A percentile compares a stretch with the other conserved stretches of the same genome.
Evolutionary conservation across 2,113 vertebrate species (phyloP).

Genomic region (Phrynocephalus versicolor): DNA sequence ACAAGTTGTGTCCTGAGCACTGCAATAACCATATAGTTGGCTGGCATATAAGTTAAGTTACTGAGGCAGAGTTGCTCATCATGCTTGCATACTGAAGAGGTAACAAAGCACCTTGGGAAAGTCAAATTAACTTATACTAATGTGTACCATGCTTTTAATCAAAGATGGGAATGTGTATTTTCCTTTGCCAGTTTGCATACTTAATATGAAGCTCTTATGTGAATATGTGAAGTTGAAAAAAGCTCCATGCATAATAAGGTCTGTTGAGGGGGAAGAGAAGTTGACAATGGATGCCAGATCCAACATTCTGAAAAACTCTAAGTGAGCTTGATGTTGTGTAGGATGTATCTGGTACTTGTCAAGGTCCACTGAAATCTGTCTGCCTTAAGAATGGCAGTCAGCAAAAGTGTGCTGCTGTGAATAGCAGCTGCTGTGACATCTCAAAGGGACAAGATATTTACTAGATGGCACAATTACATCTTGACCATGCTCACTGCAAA

Average conservation of each 20-base stretch:
- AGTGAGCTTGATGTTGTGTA: not conserved
- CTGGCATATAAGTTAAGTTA: not conserved
- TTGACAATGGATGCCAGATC: not conserved
- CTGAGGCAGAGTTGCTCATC: not conserved
- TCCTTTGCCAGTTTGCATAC: not conserved
- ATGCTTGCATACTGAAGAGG: not conserved
- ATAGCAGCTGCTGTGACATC: not conserved
- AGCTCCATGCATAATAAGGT: not conserved
- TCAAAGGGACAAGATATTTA: not conserved
- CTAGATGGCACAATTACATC: not conserved
- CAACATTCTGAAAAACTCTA: not conserved
- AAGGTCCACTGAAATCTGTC: not conserved
- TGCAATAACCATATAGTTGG: not conserved
- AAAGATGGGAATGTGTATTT: not conserved
- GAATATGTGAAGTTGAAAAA: not conserved
- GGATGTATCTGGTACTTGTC: not conserved
- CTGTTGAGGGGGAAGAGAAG: not conserved
- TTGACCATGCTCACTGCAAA: not conserved
- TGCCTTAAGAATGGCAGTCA: not conserved
- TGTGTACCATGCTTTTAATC: not conserved
- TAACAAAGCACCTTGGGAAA: not conserved
- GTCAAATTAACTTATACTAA: not conserved
- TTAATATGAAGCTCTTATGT: not conserved
- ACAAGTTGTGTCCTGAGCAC: too few species aligned
- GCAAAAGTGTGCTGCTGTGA: not conserved